A percentile compares a stretch with the other conserved stretches of the same genome.
Conservation (phyloP, 1,140 invertebrate genomes). For the Diploscapter pachys region DNA sequence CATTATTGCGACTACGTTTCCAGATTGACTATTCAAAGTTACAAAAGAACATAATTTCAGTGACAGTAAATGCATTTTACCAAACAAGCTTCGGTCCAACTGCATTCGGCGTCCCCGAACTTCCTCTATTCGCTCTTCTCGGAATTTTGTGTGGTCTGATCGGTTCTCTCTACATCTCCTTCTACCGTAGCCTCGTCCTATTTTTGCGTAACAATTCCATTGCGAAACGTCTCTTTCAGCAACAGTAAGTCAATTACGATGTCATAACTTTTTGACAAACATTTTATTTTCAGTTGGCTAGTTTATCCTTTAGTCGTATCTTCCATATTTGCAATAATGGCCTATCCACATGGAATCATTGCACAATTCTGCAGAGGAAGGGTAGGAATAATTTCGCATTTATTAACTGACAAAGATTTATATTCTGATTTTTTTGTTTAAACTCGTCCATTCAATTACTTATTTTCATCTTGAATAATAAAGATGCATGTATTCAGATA, state of each 20-base stretch:
- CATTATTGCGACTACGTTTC: not conserved
- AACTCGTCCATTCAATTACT: no score
- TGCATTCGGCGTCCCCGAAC: slow-evolving; percentile 93
- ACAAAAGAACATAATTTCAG: slow-evolving; percentile 60
- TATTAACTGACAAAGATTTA: no score
- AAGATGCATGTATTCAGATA: slow-evolving; percentile 39
- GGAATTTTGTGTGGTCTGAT: slow-evolving; percentile 69
- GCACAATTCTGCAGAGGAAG: slow-evolving; percentile 50
- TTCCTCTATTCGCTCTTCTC: slow-evolving; percentile 87
- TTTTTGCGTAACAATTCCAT: slow-evolving; percentile 52
- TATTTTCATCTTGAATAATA: no score
- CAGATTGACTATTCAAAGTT: slow-evolving; percentile 12
- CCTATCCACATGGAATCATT: slow-evolving; percentile 54
- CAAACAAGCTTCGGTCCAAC: slow-evolving; percentile 89
- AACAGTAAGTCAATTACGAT: slow-evolving; percentile 42
- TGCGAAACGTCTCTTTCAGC: slow-evolving; percentile 52
- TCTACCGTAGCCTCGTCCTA: slow-evolving; percentile 50
- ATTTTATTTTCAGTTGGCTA: slow-evolving; percentile 45
- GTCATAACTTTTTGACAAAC: no score
- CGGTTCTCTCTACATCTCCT: slow-evolving; percentile 49
- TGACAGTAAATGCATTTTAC: slow-evolving; percentile 90
- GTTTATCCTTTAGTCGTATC: slow-evolving; percentile 51
- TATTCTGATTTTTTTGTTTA: no score
- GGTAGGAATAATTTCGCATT: no score
- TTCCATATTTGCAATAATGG: slow-evolving; percentile 52